Conservation (phyloP, 2,797 vertebrate species). For the Muraenolepis orangiensis region DNA sequence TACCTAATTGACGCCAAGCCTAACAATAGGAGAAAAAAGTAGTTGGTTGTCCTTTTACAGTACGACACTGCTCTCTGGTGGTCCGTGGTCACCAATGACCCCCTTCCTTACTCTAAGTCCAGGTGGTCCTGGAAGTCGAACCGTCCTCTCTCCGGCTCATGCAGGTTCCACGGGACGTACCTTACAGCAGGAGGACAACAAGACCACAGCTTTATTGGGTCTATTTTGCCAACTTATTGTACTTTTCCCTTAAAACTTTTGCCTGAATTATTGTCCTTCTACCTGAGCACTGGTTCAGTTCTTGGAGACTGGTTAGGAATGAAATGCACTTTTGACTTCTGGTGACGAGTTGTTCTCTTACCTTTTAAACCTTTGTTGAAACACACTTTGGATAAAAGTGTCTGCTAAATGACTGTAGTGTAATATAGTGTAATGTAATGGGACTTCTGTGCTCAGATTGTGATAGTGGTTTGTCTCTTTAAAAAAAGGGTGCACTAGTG, state of each 20-base stretch:
- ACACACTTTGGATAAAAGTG: too few relatives aligned
- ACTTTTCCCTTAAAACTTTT: too few relatives aligned
- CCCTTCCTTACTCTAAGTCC: constrained; percentile 78
- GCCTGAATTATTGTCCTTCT: too few relatives aligned
- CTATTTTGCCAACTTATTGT: too few relatives aligned
- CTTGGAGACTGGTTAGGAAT: too few relatives aligned
- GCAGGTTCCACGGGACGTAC: constrained; percentile 91
- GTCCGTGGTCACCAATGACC: background rate
- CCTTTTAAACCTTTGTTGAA: too few relatives aligned
- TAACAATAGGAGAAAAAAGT: constrained; percentile 1
- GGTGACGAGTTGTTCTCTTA: too few relatives aligned
- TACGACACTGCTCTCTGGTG: background rate
- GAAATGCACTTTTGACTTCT: too few relatives aligned
- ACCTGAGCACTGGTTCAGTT: too few relatives aligned
- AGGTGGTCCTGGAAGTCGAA: constrained; percentile 83
- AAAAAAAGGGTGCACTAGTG: background rate
- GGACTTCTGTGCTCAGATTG: background rate
- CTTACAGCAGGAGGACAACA: constrained; percentile 55
- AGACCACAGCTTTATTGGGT: background rate
- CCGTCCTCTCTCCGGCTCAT: constrained; percentile 80
- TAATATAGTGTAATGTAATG: too few relatives aligned
- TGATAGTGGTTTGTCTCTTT: background rate
- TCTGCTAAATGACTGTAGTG: too few relatives aligned
- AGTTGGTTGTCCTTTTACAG: background rate
- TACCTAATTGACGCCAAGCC: background rate